Percentiles rank a stretch among this genome's conserved stretches.
These are phyloP conservation scores for Epinephelus cyanopodus DNA, from an alignment of 2,113 vertebrate genomes.

Conservation along the genomic window DNA sequence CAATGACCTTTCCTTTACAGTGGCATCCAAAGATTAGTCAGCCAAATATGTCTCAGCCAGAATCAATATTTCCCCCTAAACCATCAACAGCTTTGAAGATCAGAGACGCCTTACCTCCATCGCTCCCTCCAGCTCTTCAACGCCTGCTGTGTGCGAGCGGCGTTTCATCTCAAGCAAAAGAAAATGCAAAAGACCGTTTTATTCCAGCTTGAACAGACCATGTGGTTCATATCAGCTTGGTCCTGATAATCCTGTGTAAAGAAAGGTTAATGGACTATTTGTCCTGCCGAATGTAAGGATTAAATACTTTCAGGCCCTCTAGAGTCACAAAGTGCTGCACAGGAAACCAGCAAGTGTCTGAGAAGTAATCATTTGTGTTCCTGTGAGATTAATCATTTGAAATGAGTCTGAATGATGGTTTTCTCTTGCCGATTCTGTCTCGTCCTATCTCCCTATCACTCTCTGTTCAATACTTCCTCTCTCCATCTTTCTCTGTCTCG, in stretches of 20 bases:
- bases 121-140: conserved; percentile 18
- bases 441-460: neutral
- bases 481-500: conserved; percentile 17
- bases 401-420: neutral
- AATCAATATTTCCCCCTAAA: conserved; percentile 68
- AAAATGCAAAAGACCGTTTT: conserved; percentile 18
- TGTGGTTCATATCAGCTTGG: conserved; percentile 31
- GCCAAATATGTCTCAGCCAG: conserved; percentile 56
- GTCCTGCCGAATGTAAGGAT: conserved; percentile 42
- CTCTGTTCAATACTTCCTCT: neutral
- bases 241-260: conserved; percentile 37
- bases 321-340: conserved; percentile 10
- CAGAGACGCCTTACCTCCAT: conserved; percentile 70
- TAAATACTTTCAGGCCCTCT: conserved; percentile 31
- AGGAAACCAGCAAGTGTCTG: neutral
- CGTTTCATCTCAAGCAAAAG: conserved; percentile 31
- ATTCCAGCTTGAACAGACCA: neutral
- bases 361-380: neutral
- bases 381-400: conserved; percentile 5
- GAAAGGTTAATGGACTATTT: conserved; percentile 68
- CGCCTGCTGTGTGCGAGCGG: conserved; percentile 30
- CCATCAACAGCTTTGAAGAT: conserved; percentile 56
- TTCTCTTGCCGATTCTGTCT: neutral
- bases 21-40: conserved; percentile 66
- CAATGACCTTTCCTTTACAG: conserved; percentile 59